phyloP scores from a whole-genome alignment of 2,888 invertebrate genomes.

The Netelia inedita region DNA sequence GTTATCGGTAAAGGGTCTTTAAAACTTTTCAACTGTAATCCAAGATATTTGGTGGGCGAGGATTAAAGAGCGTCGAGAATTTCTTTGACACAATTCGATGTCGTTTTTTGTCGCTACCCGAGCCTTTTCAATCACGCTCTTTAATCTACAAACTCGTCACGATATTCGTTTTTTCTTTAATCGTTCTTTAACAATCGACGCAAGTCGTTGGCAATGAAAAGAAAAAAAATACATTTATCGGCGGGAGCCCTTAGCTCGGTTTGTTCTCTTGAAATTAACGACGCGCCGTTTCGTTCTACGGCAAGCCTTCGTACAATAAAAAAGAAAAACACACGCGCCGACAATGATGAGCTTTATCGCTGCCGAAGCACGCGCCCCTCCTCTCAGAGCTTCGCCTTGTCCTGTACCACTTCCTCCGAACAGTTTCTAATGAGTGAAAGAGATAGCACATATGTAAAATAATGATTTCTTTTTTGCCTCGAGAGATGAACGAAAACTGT shows the following conservation, averaged over 20 bases:
- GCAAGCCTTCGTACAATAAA: conserved; percentile 24
- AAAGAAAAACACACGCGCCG: conserved; percentile 21
- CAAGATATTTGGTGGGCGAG: background rate
- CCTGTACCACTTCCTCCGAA: conserved; percentile 81
- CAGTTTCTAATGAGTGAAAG: conserved; percentile 78
- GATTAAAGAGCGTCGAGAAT: background rate
- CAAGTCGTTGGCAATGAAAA: background rate
- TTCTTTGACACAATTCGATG: conserved; percentile 17
- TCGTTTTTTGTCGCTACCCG: background rate
- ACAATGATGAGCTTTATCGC: conserved; percentile 49
- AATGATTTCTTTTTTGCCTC: background rate
- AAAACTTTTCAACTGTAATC: background rate
- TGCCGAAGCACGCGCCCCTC: conserved; percentile 40
- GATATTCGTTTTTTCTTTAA: background rate
- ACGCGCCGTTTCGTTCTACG: conserved; percentile 24
- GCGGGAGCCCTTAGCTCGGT: conserved; percentile 19
- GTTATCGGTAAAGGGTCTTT: background rate
- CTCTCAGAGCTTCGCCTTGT: conserved; percentile 78
- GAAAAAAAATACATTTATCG: conserved; percentile 12
- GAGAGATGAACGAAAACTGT: too few relatives aligned
- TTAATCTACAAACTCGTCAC: background rate
- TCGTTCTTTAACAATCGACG: background rate
- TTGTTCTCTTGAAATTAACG: conserved; percentile 28
- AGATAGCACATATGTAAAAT: conserved; percentile 41
- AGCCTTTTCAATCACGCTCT: background rate